These are phyloP conservation scores for Sicus ferrugineus DNA, from an alignment of 2,888 invertebrate genomes.

Conservation along the genomic window DNA sequence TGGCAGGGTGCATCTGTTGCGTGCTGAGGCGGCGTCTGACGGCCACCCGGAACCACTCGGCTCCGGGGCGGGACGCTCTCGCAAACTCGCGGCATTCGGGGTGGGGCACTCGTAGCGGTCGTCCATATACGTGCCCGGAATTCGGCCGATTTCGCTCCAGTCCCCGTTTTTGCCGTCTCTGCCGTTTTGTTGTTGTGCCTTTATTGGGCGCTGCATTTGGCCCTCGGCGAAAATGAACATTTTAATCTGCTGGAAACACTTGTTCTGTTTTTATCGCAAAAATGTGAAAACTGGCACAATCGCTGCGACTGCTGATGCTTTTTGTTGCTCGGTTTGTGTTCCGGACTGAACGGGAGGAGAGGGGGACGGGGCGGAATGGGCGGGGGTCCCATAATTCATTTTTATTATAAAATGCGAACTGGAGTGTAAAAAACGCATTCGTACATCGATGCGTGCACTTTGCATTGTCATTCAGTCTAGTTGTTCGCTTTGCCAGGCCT, in stretches of 20 bases:
- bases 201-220: too few species aligned
- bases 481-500: not conserved
- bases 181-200: not conserved
- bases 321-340: not conserved
- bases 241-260: conserved; percentile 23
- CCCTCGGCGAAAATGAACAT: conserved; percentile 10
- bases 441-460: conserved; percentile 1
- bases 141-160: too few species aligned
- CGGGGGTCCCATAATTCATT: conserved; percentile 34
- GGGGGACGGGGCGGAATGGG: not conserved
- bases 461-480: not conserved
- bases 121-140: too few species aligned
- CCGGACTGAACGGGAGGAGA: too few species aligned
- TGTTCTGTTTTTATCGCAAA: conserved; percentile 17
- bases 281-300: conserved; percentile 8
- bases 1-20: too few species aligned
- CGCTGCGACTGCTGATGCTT: not conserved
- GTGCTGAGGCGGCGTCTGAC: too few species aligned
- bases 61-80: too few species aligned
- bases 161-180: not conserved
- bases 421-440: conserved; percentile 32
- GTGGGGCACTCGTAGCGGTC: too few species aligned
- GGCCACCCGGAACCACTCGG: too few species aligned
- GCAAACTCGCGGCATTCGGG: too few species aligned
- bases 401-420: conserved; percentile 37